A percentile compares a stretch with the other conserved stretches of the same genome.
phyloP scores from a whole-genome alignment of 2,888 invertebrate genomes.

The Hirtodrosophila histrioides region DNA sequence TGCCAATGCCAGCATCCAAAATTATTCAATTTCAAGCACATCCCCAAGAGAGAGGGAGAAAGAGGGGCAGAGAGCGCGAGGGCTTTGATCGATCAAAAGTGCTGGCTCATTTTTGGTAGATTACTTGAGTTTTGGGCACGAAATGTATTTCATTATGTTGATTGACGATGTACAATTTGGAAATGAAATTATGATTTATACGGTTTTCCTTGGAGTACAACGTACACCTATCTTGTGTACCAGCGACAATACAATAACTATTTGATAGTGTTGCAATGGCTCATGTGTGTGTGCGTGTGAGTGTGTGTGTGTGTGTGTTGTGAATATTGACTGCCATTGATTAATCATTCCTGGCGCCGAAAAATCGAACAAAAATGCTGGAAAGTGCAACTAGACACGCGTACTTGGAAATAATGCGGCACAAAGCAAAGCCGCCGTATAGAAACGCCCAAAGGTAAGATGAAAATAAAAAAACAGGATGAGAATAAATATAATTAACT shows the following conservation, averaged over 20 bases:
- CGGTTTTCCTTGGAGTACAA: constrained; percentile 50
- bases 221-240: constrained; percentile 7
- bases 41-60: background rate
- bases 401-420: constrained; percentile 67
- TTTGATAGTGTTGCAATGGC: constrained; percentile 57
- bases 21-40: background rate
- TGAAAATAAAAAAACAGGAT: constrained; percentile 45
- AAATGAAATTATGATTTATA: constrained; percentile 75
- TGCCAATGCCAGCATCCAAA: background rate
- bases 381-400: constrained; percentile 77
- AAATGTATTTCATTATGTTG: constrained; percentile 70
- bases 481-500: constrained; percentile 76
- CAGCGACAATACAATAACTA: constrained; percentile 35
- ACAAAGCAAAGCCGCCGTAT: constrained; percentile 64
- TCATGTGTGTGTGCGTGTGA: background rate
- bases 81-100: constrained; percentile 49
- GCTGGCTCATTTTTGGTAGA: constrained; percentile 65
- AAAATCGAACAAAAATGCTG: constrained; percentile 45
- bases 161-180: constrained; percentile 74
- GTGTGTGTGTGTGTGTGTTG: constrained; percentile 6
- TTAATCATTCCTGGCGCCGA: constrained; percentile 76
- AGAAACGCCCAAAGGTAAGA: constrained; percentile 52
- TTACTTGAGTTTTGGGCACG: constrained; percentile 49
- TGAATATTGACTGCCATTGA: constrained; percentile 69
- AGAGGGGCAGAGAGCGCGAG: constrained; percentile 1